Evolutionary conservation across 2,888 invertebrate species (phyloP).

Genomic region (Rhamnusium bicolor): DNA sequence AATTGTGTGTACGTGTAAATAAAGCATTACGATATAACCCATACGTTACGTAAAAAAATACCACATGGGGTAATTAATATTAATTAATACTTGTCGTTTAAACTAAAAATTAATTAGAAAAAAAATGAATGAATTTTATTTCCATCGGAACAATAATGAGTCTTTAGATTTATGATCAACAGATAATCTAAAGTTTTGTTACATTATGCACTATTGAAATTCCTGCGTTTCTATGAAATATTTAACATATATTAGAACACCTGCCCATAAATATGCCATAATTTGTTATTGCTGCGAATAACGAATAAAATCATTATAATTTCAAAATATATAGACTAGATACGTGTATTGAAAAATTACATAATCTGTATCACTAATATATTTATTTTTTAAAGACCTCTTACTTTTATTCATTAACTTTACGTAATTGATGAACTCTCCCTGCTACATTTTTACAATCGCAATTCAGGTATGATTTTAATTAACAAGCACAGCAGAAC

Average conservation of each 20-base stretch:
- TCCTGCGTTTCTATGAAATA: constrained; percentile 40
- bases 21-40: constrained; percentile 12
- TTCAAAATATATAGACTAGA: constrained; percentile 29
- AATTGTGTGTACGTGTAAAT: constrained; percentile 26
- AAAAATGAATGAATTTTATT: background rate
- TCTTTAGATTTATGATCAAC: background rate
- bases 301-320: constrained; percentile 32
- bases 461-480: background rate
- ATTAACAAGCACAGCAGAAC: too few relatives aligned
- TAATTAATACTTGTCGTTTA: constrained; percentile 23
- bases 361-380: constrained; percentile 25
- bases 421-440: background rate
- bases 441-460: background rate
- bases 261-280: constrained; percentile 46
- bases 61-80: constrained; percentile 37
- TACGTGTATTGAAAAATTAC: constrained; percentile 29
- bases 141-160: background rate
- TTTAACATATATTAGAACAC: constrained; percentile 51
- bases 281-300: constrained; percentile 35
- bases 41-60: constrained; percentile 39
- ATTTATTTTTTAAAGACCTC: background rate
- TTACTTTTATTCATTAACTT: constrained; percentile 13
- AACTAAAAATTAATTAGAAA: constrained; percentile 22
- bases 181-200: constrained; percentile 27
- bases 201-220: constrained; percentile 44